phyloP scores from a whole-genome alignment of 2,797 vertebrate genomes.

The Garrulus glandarius region DNA sequence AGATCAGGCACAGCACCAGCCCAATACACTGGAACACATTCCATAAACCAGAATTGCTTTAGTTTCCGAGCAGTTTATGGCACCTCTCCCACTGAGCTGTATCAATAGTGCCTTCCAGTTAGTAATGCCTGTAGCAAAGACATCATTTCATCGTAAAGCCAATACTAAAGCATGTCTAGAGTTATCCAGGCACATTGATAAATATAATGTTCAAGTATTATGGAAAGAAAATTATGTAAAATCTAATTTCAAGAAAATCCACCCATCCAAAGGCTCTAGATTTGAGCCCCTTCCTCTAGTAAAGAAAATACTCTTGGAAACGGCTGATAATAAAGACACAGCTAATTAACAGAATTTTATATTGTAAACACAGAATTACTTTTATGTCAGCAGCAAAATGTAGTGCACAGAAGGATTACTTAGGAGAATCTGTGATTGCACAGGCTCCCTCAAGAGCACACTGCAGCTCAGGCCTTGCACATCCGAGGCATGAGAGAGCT shows the following conservation, averaged over 20 bases:
- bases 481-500: not conserved
- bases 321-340: not conserved
- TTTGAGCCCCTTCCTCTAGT: not conserved
- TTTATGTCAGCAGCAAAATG: not conserved
- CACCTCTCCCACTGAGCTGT: not conserved
- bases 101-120: not conserved
- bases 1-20: not conserved
- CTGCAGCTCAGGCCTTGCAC: not conserved
- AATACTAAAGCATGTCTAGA: not conserved
- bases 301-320: not conserved
- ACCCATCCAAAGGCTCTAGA: not conserved
- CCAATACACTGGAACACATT: not conserved
- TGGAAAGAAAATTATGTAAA: not conserved
- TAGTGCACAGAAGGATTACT: not conserved
- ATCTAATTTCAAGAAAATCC: not conserved
- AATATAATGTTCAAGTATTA: not conserved
- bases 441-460: not conserved
- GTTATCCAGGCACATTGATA: not conserved
- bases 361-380: not conserved
- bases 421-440: accelerated
- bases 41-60: not conserved
- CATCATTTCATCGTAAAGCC: not conserved
- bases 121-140: not conserved
- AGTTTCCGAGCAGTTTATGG: not conserved
- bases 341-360: not conserved